These are phyloP conservation scores for Zosterops lateralis DNA, from an alignment of 2,113 vertebrate species.

Conservation along the genomic window DNA sequence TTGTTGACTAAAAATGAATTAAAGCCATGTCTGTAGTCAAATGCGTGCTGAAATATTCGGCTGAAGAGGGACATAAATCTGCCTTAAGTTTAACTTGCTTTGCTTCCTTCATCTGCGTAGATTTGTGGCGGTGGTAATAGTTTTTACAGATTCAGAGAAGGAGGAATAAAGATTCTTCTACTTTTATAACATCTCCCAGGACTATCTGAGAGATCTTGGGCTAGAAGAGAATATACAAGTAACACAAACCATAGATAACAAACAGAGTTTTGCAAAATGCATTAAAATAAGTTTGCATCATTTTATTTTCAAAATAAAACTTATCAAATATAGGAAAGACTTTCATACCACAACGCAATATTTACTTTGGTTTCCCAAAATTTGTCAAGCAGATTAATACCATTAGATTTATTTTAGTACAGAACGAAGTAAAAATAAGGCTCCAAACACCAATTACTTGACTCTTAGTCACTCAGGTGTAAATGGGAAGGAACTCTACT, in stretches of 20 bases:
- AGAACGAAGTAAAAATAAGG: background rate
- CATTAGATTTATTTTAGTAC: background rate
- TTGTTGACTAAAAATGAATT: background rate
- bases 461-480: background rate
- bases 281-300: background rate
- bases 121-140: background rate
- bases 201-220: background rate
- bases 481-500: background rate
- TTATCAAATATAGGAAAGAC: background rate
- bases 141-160: background rate
- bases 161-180: background rate
- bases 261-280: background rate
- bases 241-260: background rate
- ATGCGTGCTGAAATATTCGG: background rate
- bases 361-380: background rate
- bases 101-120: background rate
- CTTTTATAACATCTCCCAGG: background rate
- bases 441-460: background rate
- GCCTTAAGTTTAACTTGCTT: background rate
- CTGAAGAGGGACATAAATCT: background rate
- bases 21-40: background rate
- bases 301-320: constrained; percentile 29
- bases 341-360: background rate
- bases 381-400: background rate
- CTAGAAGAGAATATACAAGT: background rate